These are phyloP conservation scores for Mongoloraphidia duomilia DNA, from an alignment of 2,888 invertebrate species.

Conservation along the genomic window DNA sequence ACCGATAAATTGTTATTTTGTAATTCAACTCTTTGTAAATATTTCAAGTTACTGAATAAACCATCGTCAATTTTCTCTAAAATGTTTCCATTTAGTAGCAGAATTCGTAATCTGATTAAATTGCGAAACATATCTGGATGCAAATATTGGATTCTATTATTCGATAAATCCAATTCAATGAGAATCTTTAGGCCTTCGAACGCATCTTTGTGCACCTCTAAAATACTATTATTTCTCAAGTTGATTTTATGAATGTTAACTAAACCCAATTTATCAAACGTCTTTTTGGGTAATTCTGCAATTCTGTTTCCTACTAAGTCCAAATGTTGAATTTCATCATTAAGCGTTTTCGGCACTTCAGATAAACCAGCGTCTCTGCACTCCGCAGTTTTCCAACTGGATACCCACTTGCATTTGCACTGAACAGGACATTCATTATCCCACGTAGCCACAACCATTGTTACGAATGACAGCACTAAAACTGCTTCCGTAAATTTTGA, in stretches of 20 bases:
- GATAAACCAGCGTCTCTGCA: slow-evolving; percentile 53
- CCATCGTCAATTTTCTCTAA: slow-evolving; percentile 57
- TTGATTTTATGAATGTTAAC: slow-evolving; percentile 70
- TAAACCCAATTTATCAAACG: slow-evolving; percentile 53
- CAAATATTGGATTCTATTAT: slow-evolving; percentile 51
- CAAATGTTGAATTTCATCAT: slow-evolving; percentile 54
- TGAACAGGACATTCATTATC: slow-evolving; percentile 44
- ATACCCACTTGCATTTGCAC: slow-evolving; percentile 76
- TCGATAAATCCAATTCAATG: slow-evolving; percentile 69
- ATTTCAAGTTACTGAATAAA: slow-evolving; percentile 59
- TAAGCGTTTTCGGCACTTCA: slow-evolving; percentile 56
- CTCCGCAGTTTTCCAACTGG: slow-evolving; percentile 71
- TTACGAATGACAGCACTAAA: slow-evolving; percentile 15
- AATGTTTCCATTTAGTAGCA: slow-evolving; percentile 61
- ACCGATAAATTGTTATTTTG: slow-evolving; percentile 57
- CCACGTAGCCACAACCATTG: slow-evolving; percentile 34
- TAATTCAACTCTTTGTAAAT: slow-evolving; percentile 61
- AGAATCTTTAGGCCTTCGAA: slow-evolving; percentile 62
- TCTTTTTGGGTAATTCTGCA: slow-evolving; percentile 46
- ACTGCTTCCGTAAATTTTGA: neutral
- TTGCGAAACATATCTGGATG: slow-evolving; percentile 56
- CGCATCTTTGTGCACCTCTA: slow-evolving; percentile 57
- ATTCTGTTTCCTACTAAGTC: slow-evolving; percentile 59
- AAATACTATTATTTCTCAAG: slow-evolving; percentile 58
- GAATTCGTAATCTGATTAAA: slow-evolving; percentile 52